Evolutionary conservation across 2,113 vertebrate genomes (phyloP), one percentile per base, ranked within the genome.

Genomic region (Gadus chalcogrammus): DNA sequence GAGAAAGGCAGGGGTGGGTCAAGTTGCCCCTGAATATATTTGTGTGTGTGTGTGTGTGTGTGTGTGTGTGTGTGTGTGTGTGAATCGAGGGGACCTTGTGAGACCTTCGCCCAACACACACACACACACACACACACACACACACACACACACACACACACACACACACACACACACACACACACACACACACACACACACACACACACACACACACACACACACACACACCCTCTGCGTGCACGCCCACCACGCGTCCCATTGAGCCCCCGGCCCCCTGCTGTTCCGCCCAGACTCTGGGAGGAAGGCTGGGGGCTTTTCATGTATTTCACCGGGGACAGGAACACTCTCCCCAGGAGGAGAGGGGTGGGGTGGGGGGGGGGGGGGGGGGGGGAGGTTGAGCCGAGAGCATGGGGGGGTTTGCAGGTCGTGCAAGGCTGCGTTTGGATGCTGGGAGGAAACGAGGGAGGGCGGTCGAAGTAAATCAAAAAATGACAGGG

Each of bases 281-380:
- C 42, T 48, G 42, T 9, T 48, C 42, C 42, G 9, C 42, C 42
- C 42, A 48, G 42, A 48, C 92, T 90, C 87, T 81, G 88, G 91
- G 93, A 90, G 94, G 94, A 95, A 95, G 91, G 89, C 86, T 90
- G 85, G 82, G 84, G 68, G 88, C 86, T 92, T 95, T 95, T 95
- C 91, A 91, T 92, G 91, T 94, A 90, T 88, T 88, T 68, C 86
- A 79, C 85, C 79, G 89, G 79, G 88, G 92, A 88, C 80, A 92
- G 89, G 91, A 93, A 94, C 87, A 91, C 88, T 88, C 93, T 93
- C 92, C 92, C 92, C 93, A 93, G 94, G 92, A 94, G 93, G 79
- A 81, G 79, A 20, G 42, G 17, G 48, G 27, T 6, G 66, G 17
- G 15, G 15, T 20, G 22, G 56, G 56, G 82, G 78, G 82, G 85